Evolutionary conservation across 1,140 invertebrate genomes (phyloP).

Genomic region (Akabosia matsudoensis): DNA sequence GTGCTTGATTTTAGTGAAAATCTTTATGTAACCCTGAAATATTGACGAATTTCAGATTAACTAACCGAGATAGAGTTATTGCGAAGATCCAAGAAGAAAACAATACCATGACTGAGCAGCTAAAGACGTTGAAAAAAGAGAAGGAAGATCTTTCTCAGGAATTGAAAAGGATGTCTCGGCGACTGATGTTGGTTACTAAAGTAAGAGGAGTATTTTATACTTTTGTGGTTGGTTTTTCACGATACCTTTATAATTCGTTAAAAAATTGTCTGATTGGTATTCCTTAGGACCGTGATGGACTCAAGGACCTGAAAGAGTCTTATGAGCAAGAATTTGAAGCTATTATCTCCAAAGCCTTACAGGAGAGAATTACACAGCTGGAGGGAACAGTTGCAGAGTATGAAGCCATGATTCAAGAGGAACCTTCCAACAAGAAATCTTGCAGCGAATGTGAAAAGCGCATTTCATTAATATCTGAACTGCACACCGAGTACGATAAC

Average conservation of each 20-base stretch:
- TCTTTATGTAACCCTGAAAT: too few relatives aligned
- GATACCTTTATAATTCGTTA: not conserved
- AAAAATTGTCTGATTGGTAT: not conserved
- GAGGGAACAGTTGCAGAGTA: slow-evolving; percentile 36
- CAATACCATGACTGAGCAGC: slow-evolving; percentile 21
- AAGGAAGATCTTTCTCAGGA: slow-evolving; percentile 31
- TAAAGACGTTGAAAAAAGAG: slow-evolving; percentile 30
- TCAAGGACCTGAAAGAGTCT: slow-evolving; percentile 42
- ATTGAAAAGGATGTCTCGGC: slow-evolving; percentile 31
- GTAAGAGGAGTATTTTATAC: slow-evolving; percentile 20
- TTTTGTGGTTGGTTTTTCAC: not conserved
- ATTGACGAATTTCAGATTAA: not conserved
- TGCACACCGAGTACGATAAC: slow-evolving; percentile 31
- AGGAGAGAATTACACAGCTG: slow-evolving; percentile 34
- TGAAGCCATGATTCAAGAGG: slow-evolving; percentile 37
- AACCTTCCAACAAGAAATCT: slow-evolving; percentile 21
- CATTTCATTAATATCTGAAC: slow-evolving; percentile 4
- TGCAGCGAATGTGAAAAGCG: slow-evolving; percentile 39
- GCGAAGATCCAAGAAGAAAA: slow-evolving; percentile 24
- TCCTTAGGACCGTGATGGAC: slow-evolving; percentile 39
- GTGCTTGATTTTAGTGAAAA: too few relatives aligned
- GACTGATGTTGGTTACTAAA: slow-evolving; percentile 35
- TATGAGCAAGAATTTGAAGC: slow-evolving; percentile 44
- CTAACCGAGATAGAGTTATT: not conserved
- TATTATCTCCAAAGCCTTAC: slow-evolving; percentile 26